Percentiles rank a stretch among this genome's conserved stretches.
These are phyloP conservation scores for Pavo muticus DNA, from an alignment of 2,113 vertebrate genomes.

Conservation along the genomic window DNA sequence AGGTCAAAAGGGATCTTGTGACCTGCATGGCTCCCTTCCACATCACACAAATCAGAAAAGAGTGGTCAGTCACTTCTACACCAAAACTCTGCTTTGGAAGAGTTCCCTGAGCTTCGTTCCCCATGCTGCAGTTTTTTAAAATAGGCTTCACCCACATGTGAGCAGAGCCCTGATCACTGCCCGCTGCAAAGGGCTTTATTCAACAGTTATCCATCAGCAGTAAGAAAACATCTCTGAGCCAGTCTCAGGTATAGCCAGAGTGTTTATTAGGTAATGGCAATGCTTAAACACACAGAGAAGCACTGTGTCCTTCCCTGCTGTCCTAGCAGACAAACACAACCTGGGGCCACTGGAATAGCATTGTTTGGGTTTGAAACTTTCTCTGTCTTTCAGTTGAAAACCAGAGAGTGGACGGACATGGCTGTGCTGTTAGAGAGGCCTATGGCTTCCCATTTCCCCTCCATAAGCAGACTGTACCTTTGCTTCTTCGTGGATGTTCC, in stretches of 20 bases:
- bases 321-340: constrained; percentile 19
- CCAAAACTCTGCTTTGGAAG: background rate
- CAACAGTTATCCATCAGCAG: constrained; percentile 53
- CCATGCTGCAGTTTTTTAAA: constrained; percentile 22
- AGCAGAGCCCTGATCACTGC: background rate
- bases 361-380: background rate
- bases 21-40: constrained; percentile 16
- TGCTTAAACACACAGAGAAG: constrained; percentile 13
- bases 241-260: background rate
- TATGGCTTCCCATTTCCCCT: background rate
- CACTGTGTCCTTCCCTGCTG: background rate
- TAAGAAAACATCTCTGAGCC: constrained; percentile 41
- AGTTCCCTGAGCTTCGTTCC: constrained; percentile 18
- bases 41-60: background rate
- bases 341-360: background rate
- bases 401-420: rapidly evolving
- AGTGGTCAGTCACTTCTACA: constrained; percentile 1
- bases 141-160: background rate
- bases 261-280: constrained; percentile 42
- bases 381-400: background rate
- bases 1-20: background rate
- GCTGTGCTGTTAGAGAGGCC: background rate
- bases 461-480: constrained; percentile 82
- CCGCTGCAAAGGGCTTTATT: constrained; percentile 18
- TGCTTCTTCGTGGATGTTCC: constrained; percentile 93